Evolutionary conservation across 2,113 vertebrate species (phyloP).

Genomic region (Platichthys flesus): DNA sequence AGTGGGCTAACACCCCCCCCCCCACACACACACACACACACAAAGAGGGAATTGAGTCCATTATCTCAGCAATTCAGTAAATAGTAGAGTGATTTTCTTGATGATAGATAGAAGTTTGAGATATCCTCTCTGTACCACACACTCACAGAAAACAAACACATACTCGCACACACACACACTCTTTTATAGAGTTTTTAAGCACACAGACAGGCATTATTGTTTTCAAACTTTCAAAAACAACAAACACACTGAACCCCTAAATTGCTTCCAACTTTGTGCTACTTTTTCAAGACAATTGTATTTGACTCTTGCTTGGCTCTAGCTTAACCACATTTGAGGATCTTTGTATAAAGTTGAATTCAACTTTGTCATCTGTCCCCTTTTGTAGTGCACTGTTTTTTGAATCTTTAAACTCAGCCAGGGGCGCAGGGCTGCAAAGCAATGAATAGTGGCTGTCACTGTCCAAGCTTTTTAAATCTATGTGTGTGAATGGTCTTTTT

Average conservation of each 20-base stretch:
- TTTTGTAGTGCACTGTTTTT: too few species aligned
- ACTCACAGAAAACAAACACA: conserved; percentile 7
- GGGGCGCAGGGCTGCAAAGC: not conserved
- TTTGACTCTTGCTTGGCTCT: not conserved
- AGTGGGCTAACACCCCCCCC: not conserved
- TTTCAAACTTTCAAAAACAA: not conserved
- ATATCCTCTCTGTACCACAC: conserved; percentile 35
- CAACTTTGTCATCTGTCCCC: too few species aligned
- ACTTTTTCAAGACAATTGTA: not conserved
- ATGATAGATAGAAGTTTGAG: conserved; percentile 51
- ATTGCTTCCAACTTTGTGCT: not conserved
- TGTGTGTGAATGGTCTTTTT: not conserved
- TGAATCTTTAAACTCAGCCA: not conserved
- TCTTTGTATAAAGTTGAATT: not conserved
- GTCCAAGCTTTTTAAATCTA: not conserved
- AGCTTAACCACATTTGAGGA: not conserved
- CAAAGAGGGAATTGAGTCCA: conserved; percentile 36
- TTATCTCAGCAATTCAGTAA: conserved; percentile 49
- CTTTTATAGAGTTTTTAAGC: not conserved
- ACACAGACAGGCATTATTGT: not conserved
- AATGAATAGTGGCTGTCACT: not conserved
- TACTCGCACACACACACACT: conserved; percentile 9
- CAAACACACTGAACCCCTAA: not conserved
- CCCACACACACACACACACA: conserved; percentile 7
- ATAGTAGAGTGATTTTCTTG: conserved; percentile 51